Evolutionary conservation across 1,140 invertebrate species (phyloP).

Genomic region (Hylaeus anthracinus): DNA sequence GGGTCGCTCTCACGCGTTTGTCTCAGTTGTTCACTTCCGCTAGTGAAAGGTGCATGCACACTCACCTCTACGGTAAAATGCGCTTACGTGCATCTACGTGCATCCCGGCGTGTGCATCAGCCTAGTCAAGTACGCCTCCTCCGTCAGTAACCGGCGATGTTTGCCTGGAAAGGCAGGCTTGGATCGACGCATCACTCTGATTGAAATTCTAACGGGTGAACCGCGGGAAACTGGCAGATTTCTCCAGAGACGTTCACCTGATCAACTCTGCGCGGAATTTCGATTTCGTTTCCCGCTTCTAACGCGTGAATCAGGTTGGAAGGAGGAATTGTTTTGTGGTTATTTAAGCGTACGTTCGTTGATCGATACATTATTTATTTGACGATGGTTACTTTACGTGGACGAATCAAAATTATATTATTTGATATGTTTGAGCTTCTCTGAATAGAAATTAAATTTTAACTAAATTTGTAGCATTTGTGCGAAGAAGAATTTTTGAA

Average conservation of each 20-base stretch:
- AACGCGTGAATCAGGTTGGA: no score
- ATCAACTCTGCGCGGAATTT: no score
- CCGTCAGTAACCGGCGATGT: slow-evolving; percentile 26
- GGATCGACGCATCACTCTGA: slow-evolving; percentile 42
- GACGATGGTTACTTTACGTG: no score
- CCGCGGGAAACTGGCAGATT: slow-evolving; percentile 6
- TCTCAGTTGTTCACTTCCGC: slow-evolving; percentile 75
- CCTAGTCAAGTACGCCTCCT: slow-evolving; percentile 28
- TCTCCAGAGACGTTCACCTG: background rate
- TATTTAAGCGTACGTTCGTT: no score
- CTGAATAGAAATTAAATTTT: no score
- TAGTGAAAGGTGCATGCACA: slow-evolving; percentile 76
- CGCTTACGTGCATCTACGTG: slow-evolving; percentile 51
- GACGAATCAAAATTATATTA: no score
- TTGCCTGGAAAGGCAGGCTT: slow-evolving; percentile 23
- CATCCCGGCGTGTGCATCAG: slow-evolving; percentile 38
- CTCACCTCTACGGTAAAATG: slow-evolving; percentile 54
- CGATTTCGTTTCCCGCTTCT: background rate
- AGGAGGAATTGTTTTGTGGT: no score
- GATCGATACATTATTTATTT: no score
- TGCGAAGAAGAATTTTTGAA: no score
- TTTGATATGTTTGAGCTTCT: no score
- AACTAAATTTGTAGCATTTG: no score
- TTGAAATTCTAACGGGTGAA: slow-evolving; percentile 52
- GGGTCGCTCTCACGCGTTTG: slow-evolving; percentile 72